Conservation (phyloP, 2,113 vertebrate genomes). For the Cinclus mexicanus region DNA sequence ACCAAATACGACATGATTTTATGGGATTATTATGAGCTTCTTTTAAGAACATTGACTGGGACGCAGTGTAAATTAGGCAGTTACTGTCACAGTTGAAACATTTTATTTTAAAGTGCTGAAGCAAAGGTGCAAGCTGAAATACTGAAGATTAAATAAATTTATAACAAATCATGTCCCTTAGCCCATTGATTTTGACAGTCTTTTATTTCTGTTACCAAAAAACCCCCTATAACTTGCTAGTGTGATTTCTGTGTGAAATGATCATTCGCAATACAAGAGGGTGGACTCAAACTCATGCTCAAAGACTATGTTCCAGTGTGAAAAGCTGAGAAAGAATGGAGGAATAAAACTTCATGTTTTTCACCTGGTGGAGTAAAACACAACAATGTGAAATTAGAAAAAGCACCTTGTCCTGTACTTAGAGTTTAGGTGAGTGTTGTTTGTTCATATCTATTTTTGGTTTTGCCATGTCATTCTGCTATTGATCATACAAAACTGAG, state of each 20-base stretch:
- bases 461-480: slow-evolving; percentile 34
- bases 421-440: slow-evolving; percentile 60
- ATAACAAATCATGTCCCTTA: slow-evolving; percentile 65
- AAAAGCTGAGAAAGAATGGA: neutral
- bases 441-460: slow-evolving; percentile 1
- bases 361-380: slow-evolving; percentile 36
- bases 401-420: slow-evolving; percentile 61
- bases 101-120: slow-evolving; percentile 74
- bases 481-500: slow-evolving; percentile 34
- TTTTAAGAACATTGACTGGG: slow-evolving; percentile 57
- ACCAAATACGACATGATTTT: slow-evolving; percentile 66
- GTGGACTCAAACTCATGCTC: slow-evolving; percentile 28
- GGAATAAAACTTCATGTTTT: neutral
- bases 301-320: slow-evolving; percentile 15
- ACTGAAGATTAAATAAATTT: slow-evolving; percentile 76
- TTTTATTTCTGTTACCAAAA: slow-evolving; percentile 50
- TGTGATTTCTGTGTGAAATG: slow-evolving; percentile 36
- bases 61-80: slow-evolving; percentile 68
- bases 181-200: slow-evolving; percentile 66
- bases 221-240: neutral
- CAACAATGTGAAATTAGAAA: slow-evolving; percentile 46
- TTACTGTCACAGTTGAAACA: slow-evolving; percentile 62
- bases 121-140: slow-evolving; percentile 71
- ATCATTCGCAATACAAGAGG: neutral
- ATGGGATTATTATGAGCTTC: slow-evolving; percentile 59